Percentiles rank a stretch among this genome's conserved stretches.
phyloP scores from a whole-genome alignment of 2,797 vertebrate species.

The Gambelia wislizenii region DNA sequence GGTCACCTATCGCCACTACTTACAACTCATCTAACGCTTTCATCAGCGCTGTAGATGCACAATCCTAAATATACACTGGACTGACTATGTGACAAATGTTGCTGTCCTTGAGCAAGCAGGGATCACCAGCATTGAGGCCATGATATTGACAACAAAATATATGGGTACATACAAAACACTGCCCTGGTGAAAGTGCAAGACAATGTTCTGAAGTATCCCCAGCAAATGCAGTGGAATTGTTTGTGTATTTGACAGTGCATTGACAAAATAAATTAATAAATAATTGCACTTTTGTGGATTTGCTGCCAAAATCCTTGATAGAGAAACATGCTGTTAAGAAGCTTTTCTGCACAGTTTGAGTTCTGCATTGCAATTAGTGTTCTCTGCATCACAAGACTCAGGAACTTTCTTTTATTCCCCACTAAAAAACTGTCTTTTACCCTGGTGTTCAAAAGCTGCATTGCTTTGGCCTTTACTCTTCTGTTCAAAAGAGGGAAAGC shows the following conservation, averaged over 20 bases:
- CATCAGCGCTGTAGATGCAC: too few relatives aligned
- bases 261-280: not conserved
- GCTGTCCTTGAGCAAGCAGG: too few relatives aligned
- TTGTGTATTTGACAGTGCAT: accelerated
- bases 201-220: slow-evolving; percentile 15
- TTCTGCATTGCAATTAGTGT: slow-evolving; percentile 29
- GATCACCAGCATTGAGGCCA: too few relatives aligned
- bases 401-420: not conserved
- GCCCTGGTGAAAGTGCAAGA: not conserved
- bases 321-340: slow-evolving; percentile 19
- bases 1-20: too few relatives aligned
- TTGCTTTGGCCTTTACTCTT: not conserved
- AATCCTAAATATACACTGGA: too few relatives aligned
- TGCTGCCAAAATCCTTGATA: slow-evolving; percentile 20
- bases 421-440: not conserved
- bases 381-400: not conserved
- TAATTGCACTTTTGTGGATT: not conserved
- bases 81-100: too few relatives aligned
- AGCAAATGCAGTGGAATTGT: slow-evolving; percentile 23
- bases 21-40: too few relatives aligned
- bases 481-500: not conserved
- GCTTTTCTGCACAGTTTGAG: slow-evolving; percentile 31
- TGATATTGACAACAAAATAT: not conserved
- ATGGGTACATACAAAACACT: not conserved
- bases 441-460: not conserved